These are phyloP conservation scores for Muscina levida DNA, from an alignment of 2,888 invertebrate genomes.

Conservation along the genomic window DNA sequence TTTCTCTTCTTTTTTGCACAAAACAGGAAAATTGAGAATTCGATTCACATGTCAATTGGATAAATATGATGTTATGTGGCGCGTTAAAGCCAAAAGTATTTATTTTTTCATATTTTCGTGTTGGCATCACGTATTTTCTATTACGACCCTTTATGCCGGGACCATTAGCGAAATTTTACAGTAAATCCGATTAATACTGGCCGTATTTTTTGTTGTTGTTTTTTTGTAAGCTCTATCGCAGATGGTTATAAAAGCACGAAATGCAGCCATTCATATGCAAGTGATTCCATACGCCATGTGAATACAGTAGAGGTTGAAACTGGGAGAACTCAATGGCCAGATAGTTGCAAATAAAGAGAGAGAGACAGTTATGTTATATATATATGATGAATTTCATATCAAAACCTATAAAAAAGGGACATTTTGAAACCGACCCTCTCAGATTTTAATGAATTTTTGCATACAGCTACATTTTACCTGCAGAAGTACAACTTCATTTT, in stretches of 20 bases:
- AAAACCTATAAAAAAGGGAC: too few relatives aligned
- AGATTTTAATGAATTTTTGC: too few relatives aligned
- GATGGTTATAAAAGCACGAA: constrained; percentile 31
- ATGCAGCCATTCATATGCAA: not conserved
- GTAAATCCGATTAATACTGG: constrained; percentile 47
- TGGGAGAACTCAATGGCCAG: too few relatives aligned
- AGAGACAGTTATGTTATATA: too few relatives aligned
- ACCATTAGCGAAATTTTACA: constrained; percentile 32
- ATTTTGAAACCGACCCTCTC: too few relatives aligned
- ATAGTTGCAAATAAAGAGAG: too few relatives aligned
- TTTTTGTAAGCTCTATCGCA: not conserved
- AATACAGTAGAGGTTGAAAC: too few relatives aligned
- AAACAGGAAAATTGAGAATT: constrained; percentile 32
- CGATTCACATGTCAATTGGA: constrained; percentile 32
- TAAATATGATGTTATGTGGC: constrained; percentile 37
- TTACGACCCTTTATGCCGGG: constrained; percentile 2
- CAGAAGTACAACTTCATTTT: too few relatives aligned
- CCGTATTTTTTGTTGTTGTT: constrained; percentile 1
- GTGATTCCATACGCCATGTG: not conserved
- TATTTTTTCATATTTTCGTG: constrained; percentile 31
- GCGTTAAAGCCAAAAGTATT: constrained; percentile 42
- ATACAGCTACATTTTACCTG: too few relatives aligned
- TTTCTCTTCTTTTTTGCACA: constrained; percentile 13
- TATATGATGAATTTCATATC: too few relatives aligned
- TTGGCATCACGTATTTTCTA: constrained; percentile 33